Evolutionary conservation across 1,140 invertebrate genomes (phyloP).

Genomic region (Zaprionus davidi): DNA sequence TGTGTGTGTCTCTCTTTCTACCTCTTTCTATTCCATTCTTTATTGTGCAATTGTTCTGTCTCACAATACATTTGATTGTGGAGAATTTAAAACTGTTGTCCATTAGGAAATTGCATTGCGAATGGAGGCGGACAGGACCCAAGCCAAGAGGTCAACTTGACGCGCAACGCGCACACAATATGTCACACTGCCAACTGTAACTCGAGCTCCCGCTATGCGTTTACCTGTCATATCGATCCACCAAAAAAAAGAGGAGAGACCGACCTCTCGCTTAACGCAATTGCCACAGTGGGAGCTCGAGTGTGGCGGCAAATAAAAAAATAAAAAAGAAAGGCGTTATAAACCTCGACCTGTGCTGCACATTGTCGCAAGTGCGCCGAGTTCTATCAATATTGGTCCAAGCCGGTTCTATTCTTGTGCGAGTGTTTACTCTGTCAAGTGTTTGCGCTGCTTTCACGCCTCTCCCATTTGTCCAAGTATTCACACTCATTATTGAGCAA

Average conservation of each 20-base stretch:
- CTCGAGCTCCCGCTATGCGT: conserved; percentile 2
- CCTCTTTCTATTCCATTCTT: background rate
- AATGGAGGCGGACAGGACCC: background rate
- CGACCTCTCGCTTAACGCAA: conserved; percentile 15
- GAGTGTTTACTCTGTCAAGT: conserved; percentile 20
- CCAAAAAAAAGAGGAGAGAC: conserved; percentile 5
- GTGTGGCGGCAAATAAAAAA: conserved; percentile 10
- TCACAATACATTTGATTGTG: conserved; percentile 56
- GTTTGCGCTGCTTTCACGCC: conserved; percentile 55
- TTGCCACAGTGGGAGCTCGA: conserved; percentile 9
- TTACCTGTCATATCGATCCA: conserved; percentile 30
- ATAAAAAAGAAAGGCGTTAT: background rate
- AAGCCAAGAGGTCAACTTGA: conserved; percentile 42
- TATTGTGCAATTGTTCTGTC: background rate
- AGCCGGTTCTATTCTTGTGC: conserved; percentile 33
- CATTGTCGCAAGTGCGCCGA: conserved; percentile 17
- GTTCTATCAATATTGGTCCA: conserved; percentile 52
- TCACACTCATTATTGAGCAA: conserved; percentile 51
- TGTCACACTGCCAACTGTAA: conserved; percentile 17
- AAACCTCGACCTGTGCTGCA: conserved; percentile 25
- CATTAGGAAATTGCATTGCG: conserved; percentile 68
- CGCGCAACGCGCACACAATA: background rate
- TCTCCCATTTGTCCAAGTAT: conserved; percentile 13
- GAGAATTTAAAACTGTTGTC: conserved; percentile 67
- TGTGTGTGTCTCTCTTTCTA: background rate